These are phyloP conservation scores for Quiscalus mexicanus DNA, from an alignment of 2,113 vertebrate genomes.

Conservation along the genomic window DNA sequence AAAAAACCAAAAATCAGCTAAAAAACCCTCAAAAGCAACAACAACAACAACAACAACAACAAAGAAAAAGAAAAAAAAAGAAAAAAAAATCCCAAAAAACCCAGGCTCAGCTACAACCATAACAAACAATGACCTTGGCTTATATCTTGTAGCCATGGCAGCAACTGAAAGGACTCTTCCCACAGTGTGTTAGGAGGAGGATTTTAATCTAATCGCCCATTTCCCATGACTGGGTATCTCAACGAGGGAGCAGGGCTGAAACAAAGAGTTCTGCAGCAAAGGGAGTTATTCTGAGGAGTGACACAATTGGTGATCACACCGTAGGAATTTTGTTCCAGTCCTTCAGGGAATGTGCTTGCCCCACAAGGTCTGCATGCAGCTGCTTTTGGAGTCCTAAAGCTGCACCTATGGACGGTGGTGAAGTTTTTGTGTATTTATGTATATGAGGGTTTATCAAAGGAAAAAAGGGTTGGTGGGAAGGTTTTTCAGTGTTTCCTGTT, in stretches of 20 bases:
- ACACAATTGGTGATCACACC: neutral
- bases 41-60: neutral
- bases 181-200: neutral
- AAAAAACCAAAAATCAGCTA: no score
- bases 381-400: neutral
- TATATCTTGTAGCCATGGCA: slow-evolving; percentile 48
- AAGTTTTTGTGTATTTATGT: neutral
- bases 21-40: no score
- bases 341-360: neutral
- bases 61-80: neutral
- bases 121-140: slow-evolving; percentile 62
- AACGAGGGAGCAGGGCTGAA: neutral
- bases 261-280: neutral
- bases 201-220: neutral
- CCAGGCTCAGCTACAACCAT: neutral
- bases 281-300: neutral
- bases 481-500: neutral
- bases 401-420: neutral
- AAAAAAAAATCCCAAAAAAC: neutral
- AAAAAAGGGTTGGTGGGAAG: neutral
- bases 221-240: slow-evolving; percentile 18
- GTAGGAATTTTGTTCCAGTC: neutral
- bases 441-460: neutral
- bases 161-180: slow-evolving; percentile 46
- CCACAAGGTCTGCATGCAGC: neutral